Evolutionary conservation across 2,113 vertebrate genomes (phyloP), one percentile per base, ranked within the genome.

Genomic region (Muntiacus reevesi): DNA sequence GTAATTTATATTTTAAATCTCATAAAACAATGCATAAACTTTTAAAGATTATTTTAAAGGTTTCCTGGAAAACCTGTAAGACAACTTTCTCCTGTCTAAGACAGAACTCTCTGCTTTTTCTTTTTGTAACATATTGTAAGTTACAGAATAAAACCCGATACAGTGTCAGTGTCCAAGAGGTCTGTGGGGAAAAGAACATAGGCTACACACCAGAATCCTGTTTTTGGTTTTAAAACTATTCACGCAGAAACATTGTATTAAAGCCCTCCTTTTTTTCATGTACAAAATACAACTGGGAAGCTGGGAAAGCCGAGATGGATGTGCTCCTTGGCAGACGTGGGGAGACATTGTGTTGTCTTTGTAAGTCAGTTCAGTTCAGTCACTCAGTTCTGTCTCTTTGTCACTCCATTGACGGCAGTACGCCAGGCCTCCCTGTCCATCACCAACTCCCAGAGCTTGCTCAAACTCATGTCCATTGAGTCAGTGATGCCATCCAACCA

Each of bases 1-100:
- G 3, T 28, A 60, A 64, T 95, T 87, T 60, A 25, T 64, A n/a
- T 54, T 87, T 93, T 28, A 92, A 60, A 71, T 59, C 76, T 57
- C 82, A 78, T 55, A 13, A 74, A 97, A 60, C 82, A 67, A 50
- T 19, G 52, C 60, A 16, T 33, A 50, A 71, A 81, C 21, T 84
- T 93, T 76, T 79, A 60, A 82, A 92, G 89, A 62, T 82, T 17
- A 52, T 96, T 83, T 88, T 89, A 67, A 60, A 88, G 33, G 28
- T 52, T 90, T 78, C 89, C 76, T 10, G 28, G 43, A 60, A 95
- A 92, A 85, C 25, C 16, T 5, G 3, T 27, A 43, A 81, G 67
- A 36, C 84, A 40, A 84, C 30, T 85, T 83, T 92, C 74, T 82
- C 36, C 81, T 60, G 15, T 15, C 2, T 62, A 40, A 94, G 79